Conservation (phyloP, 2,888 invertebrate genomes). For the Panzeria rudis region DNA sequence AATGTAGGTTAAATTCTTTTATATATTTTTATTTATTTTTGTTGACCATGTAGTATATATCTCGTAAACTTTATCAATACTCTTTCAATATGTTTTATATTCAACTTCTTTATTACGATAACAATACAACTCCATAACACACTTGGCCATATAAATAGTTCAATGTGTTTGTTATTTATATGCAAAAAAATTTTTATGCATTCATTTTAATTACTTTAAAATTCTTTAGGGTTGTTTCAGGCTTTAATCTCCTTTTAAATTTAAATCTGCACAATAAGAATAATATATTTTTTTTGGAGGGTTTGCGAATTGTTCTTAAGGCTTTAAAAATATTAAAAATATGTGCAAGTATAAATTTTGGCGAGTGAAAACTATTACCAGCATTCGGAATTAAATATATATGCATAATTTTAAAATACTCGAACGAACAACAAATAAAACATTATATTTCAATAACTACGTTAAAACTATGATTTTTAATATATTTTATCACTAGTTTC, state of each 20-base stretch:
- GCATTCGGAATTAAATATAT: no score
- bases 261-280: neutral
- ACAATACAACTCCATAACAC: constrained; percentile 22
- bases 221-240: neutral
- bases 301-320: no score
- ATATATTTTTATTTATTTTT: constrained; percentile 13
- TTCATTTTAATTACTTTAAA: constrained; percentile 28
- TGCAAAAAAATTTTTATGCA: neutral
- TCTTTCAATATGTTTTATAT: constrained; percentile 16
- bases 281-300: no score
- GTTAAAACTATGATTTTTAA: no score
- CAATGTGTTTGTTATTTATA: constrained; percentile 14
- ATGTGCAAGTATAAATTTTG: no score
- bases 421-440: no score
- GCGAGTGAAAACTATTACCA: no score
- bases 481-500: no score
- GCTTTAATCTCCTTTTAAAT: constrained; percentile 3
- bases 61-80: constrained; percentile 45
- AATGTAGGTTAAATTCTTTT: constrained; percentile 59
- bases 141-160: constrained; percentile 3
- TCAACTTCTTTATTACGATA: constrained; percentile 21
- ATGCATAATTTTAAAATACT: no score
- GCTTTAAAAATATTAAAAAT: no score
- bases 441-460: no score
- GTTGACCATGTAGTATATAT: neutral